A percentile compares a stretch with the other conserved stretches of the same genome.
Evolutionary conservation across 2,797 vertebrate species (phyloP).

Genomic region (Rhincodon typus): DNA sequence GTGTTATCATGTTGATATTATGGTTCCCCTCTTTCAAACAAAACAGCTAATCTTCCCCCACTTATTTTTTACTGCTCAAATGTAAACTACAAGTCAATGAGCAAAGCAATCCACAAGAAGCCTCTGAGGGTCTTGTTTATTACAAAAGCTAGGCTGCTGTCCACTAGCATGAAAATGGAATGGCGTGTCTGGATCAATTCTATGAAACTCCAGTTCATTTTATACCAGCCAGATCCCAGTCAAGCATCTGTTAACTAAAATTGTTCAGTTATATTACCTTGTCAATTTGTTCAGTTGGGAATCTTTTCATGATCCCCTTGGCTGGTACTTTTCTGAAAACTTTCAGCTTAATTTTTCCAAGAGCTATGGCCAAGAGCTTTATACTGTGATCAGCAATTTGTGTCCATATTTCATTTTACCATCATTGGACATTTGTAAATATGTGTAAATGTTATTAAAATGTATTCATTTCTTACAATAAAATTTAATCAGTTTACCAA

Average conservation of each 20-base stretch:
- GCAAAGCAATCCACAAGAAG: not conserved
- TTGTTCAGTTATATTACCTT: not conserved
- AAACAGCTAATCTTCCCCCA: not conserved
- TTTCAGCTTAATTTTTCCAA: not conserved
- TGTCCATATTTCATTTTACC: not conserved
- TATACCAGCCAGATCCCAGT: not conserved
- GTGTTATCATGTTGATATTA: not conserved
- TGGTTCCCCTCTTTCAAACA: not conserved
- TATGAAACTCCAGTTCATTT: not conserved
- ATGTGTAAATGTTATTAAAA: too few relatives aligned
- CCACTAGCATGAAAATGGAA: constrained; percentile 13
- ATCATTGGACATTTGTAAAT: not conserved
- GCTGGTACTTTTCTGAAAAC: not conserved
- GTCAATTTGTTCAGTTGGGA: not conserved
- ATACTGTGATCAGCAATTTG: not conserved
- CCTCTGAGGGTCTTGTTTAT: not conserved
- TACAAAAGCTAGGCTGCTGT: not conserved
- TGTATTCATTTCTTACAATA: too few relatives aligned
- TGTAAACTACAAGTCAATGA: not conserved
- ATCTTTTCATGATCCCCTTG: not conserved
- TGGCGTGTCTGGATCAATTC: not conserved
- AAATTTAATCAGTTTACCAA: not conserved
- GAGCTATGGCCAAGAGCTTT: not conserved
- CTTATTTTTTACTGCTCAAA: not conserved
- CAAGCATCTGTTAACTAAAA: not conserved